Base-by-base conservation (phyloP, 2,888 invertebrate genomes). In the Philhelius pedissequus region DNA sequence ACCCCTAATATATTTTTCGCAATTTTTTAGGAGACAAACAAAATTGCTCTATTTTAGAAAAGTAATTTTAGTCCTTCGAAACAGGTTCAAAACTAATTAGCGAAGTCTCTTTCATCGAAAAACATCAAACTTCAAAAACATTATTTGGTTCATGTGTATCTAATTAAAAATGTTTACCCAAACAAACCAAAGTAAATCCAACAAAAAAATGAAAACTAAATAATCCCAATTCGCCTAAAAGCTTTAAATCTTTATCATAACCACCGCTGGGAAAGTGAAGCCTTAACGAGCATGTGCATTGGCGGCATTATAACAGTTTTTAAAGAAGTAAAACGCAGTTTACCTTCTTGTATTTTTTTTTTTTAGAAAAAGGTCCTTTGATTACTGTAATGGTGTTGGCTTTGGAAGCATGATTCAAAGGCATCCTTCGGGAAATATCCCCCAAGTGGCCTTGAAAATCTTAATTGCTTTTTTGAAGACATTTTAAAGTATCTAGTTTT, bases 301-400 rank as follows among this genome's bases (percentile, higher is more conserved):
- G 9, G 4, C 3, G 22, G n/a, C 32, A n/a, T 13, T 64, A 64
- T 64, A 48, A 64, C 64, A 64, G 48, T 64, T 64, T 64, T 64
- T 20, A 1, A 15, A n/a, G n/a, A 4, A 6, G 20, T 20, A 18
- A 32, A 48, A 64, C 45, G 32, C 18, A 48, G 20, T 40, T 60
- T 38, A 38, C 25, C 25, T 40, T 27, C 7, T 25, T 45, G 1
- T 13, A 4, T 20, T 48, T 8, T 20, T 64, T 20, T 48, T 64
- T 30, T 18, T 6, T 18, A 18, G 1, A 0, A 13, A 2, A 18
- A 56, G n/a, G 32, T 35, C 32, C 54, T n/a, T n/a, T 32, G 18
- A 32, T 32, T 32, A 56, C 54, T 32, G 32, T 56, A 56, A 56
- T 54, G 54, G 32, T 32, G 54, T 54, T 54, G 32, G 30, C 30